A percentile compares a stretch with the other conserved stretches of the same genome.
These are phyloP conservation scores for Fistularia commersonii DNA, from an alignment of 2,797 vertebrate genomes.

Conservation along the genomic window DNA sequence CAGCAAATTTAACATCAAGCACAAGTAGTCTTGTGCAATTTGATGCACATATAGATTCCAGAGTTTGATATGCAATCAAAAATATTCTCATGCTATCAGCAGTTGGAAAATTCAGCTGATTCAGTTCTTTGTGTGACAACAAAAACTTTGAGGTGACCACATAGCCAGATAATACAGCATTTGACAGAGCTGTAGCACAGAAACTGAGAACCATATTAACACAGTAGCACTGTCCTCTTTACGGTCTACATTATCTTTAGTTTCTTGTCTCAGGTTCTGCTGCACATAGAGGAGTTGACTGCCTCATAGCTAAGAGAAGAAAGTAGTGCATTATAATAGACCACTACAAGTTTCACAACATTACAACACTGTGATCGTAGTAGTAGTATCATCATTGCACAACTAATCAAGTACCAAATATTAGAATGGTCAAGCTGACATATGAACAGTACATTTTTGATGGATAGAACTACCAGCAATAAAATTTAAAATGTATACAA, in stretches of 20 bases:
- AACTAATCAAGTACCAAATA: too few species aligned
- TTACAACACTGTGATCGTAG: too few species aligned
- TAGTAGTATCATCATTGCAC: too few species aligned
- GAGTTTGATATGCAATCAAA: too few species aligned
- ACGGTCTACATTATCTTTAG: slow-evolving; percentile 44
- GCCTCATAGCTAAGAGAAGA: slow-evolving; percentile 43
- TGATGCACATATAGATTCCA: too few species aligned
- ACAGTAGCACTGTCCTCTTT: slow-evolving; percentile 12
- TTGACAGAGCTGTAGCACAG: slow-evolving; percentile 2
- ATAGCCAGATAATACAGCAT: slow-evolving; percentile 1
- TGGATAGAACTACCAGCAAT: too few species aligned
- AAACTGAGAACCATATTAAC: slow-evolving; percentile 9
- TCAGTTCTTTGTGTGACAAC: neutral
- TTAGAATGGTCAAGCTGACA: too few species aligned
- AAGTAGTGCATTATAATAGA: slow-evolving; percentile 3
- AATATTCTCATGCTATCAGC: neutral
- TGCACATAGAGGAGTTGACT: slow-evolving; percentile 15
- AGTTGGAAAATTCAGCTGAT: neutral
- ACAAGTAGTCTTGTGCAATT: too few species aligned
- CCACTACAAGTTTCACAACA: neutral
- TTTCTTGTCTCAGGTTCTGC: slow-evolving; percentile 32
- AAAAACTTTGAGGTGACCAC: neutral
- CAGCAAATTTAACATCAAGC: neutral
- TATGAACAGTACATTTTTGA: too few species aligned
- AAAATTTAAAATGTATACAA: too few species aligned